Conservation (phyloP, 2,113 vertebrate genomes). For the Dinomys branickii region DNA sequence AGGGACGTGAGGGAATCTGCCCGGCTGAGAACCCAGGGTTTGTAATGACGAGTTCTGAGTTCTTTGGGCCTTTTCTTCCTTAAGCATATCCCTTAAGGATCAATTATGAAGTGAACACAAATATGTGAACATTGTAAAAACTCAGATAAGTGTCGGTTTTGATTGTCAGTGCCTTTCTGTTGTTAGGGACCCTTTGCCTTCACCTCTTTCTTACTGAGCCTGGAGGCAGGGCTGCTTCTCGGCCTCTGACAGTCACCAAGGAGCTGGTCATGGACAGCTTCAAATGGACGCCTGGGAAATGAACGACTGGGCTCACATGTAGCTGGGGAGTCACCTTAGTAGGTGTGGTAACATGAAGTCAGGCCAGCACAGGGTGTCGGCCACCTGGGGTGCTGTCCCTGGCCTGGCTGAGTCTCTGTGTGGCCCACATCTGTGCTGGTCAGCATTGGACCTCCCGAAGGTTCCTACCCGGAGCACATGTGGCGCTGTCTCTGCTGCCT, state of each 20-base stretch:
- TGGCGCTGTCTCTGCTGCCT: not conserved
- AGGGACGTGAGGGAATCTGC: not conserved
- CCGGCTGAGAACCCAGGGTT: not conserved
- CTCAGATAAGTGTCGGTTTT: not conserved
- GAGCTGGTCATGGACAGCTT: not conserved
- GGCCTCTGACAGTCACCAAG: not conserved
- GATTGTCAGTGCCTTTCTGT: not conserved
- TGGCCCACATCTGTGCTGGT: not conserved
- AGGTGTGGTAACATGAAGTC: rapidly evolving
- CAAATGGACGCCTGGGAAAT: not conserved
- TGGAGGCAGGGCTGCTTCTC: not conserved
- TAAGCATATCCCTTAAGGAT: not conserved
- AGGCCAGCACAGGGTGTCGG: rapidly evolving
- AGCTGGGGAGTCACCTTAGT: rapidly evolving
- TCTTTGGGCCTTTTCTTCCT: not conserved
- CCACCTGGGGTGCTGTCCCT: not conserved
- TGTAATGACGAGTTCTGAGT: not conserved
- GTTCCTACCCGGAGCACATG: not conserved
- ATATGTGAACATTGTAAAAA: not conserved
- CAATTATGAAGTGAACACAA: not conserved
- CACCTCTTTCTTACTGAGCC: not conserved
- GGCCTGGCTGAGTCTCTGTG: not conserved
- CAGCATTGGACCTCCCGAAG: not conserved
- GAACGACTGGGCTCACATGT: not conserved
- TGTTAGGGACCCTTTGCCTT: not conserved